phyloP scores from a whole-genome alignment of 2,888 invertebrate species.

The Drosophila tanythrix region DNA sequence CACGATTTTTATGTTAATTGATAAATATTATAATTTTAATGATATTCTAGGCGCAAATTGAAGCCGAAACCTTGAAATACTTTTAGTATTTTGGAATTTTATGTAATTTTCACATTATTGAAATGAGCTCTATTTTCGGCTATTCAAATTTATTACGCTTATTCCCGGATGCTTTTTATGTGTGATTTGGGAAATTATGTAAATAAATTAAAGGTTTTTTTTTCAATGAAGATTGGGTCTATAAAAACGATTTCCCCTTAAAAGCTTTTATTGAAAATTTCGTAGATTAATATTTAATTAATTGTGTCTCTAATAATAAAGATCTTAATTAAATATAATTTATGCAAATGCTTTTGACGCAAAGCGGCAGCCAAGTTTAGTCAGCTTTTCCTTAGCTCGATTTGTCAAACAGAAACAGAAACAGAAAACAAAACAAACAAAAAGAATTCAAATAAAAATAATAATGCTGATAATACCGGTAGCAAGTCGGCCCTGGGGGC shows the following conservation, averaged over 20 bases:
- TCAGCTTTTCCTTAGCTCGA: constrained; percentile 31
- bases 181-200: background rate
- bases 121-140: background rate
- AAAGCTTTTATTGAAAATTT: background rate
- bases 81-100: constrained; percentile 26
- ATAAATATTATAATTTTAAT: constrained; percentile 54
- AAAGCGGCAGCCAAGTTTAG: constrained; percentile 57
- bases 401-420: constrained; percentile 46
- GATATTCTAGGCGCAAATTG: constrained; percentile 37
- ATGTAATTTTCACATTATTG: constrained; percentile 7
- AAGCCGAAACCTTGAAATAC: constrained; percentile 46
- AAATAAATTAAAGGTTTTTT: background rate
- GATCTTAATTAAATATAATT: constrained; percentile 42
- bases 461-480: constrained; percentile 63
- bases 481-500: constrained; percentile 40
- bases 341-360: constrained; percentile 66
- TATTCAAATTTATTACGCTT: background rate
- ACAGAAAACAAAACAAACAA: constrained; percentile 18
- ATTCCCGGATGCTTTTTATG: background rate
- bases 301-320: constrained; percentile 31
- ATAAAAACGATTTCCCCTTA: background rate
- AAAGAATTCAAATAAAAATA: constrained; percentile 27
- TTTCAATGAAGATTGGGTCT: background rate
- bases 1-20: constrained; percentile 67
- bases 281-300: constrained; percentile 20